Evolutionary conservation across 2,888 invertebrate genomes (phyloP), one percentile per base, ranked within the genome.

Genomic region (Drosophila anomelani): DNA sequence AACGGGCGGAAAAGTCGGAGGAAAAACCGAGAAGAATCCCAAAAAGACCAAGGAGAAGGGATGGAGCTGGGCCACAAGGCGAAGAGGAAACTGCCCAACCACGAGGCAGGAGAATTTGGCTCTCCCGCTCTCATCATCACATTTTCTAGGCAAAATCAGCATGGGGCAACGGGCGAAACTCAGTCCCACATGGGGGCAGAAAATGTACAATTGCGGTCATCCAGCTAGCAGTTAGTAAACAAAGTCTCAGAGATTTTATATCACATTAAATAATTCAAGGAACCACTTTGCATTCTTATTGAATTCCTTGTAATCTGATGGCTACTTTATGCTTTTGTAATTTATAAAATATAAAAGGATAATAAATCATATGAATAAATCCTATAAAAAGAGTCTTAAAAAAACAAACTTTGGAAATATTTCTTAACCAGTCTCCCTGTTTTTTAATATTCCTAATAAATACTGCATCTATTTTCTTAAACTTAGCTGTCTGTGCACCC

Each of bases 141-240:
- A 26, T 32, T 58, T 64, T 51, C 41, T 23, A 36, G 44, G 34
- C 55, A 36, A 47, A 56, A 49, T 67, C 69, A 56, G 47, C 67
- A 67, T 69, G 67, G 67, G 67, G 67, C 64, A 69, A 69, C 43
- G 34, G 36, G 63, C 61, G 17, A 57, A 61, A 29, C 49, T 36
- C 41, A 53, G 32, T 62, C 39, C 12, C 63, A 64, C 68, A 47
- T 47, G 41, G 32, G 66, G 46, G 32, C 38, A 39, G 7, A 36
- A 68, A 39, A n/a, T 34, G 2, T 15, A 68, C 67, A 38, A 6
- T 5, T n/a, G 9, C 13, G 64, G 64, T 29, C 49, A 63, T 6
- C 0, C 5, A 13, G 36, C 10, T 58, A 58, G 34, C 23, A 41
- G 5, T n/a, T 5, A 15, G 20, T 34, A 51, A 9, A 15, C 4